Evolutionary conservation across 2,113 vertebrate species (phyloP).

Genomic region (Apodemus sylvaticus): DNA sequence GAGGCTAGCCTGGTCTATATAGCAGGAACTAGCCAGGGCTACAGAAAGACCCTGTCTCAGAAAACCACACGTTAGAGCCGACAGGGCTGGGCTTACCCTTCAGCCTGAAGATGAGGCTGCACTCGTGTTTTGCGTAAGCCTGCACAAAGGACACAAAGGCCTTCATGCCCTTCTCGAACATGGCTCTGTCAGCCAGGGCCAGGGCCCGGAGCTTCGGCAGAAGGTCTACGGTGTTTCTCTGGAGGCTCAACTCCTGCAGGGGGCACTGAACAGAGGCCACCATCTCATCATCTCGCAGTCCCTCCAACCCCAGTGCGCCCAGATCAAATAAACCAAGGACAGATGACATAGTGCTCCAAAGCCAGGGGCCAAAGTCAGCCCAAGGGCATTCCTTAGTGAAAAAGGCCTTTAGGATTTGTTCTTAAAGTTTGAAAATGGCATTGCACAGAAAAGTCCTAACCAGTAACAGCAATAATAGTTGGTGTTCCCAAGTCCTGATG

Average conservation of each 20-base stretch:
- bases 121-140: constrained; percentile 97
- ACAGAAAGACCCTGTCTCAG: neutral
- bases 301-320: neutral
- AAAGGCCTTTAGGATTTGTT: neutral
- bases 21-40: neutral
- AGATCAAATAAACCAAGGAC: neutral
- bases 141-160: constrained; percentile 95
- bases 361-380: neutral
- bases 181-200: constrained; percentile 91
- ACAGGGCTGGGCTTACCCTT: constrained; percentile 88
- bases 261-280: constrained; percentile 89
- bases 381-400: neutral
- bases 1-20: neutral
- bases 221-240: constrained; percentile 87
- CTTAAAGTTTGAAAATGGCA: neutral
- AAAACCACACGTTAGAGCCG: neutral
- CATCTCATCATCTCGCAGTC: neutral
- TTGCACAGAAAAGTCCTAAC: neutral
- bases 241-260: constrained; percentile 88
- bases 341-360: neutral
- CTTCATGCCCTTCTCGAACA: constrained; percentile 94
- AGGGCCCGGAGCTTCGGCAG: constrained; percentile 92
- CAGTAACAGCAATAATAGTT: neutral
- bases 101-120: constrained; percentile 95
- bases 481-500: rapidly evolving